These are phyloP conservation scores for Gymnosoma rotundatum DNA, from an alignment of 2,888 invertebrate genomes.

Conservation along the genomic window DNA sequence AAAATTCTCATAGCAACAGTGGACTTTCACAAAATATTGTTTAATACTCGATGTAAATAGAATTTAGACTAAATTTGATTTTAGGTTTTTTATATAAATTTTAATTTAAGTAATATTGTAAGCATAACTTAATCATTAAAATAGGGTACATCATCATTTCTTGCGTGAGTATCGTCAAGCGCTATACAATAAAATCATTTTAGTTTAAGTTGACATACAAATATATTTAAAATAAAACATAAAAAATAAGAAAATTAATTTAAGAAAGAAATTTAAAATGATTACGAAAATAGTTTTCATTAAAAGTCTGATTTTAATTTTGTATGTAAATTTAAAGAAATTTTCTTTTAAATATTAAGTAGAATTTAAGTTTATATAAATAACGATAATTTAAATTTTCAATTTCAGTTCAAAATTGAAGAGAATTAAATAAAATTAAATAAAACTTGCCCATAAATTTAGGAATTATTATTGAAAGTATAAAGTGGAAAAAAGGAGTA, in stretches of 20 bases:
- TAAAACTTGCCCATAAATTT: not conserved
- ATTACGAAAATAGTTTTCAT: slow-evolving; percentile 19
- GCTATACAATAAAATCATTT: too few species aligned
- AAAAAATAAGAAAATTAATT: slow-evolving; percentile 5
- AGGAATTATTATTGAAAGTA: not conserved
- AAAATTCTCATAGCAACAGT: too few species aligned
- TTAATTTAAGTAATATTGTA: not conserved
- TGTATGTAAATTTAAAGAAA: slow-evolving; percentile 23
- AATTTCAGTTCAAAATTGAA: not conserved
- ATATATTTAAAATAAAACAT: not conserved
- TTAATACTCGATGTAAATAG: slow-evolving; percentile 26
- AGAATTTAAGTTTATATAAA: not conserved
- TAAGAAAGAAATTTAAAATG: slow-evolving; percentile 1
- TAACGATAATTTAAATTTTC: not conserved
- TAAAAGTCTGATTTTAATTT: slow-evolving; percentile 59
- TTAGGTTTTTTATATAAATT: not conserved
- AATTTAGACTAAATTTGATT: slow-evolving; percentile 11
- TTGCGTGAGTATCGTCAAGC: too few species aligned
- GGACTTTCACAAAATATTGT: not conserved
- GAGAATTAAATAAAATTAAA: not conserved
- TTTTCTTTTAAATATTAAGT: not conserved
- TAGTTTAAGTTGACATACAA: too few species aligned
- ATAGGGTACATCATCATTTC: too few species aligned
- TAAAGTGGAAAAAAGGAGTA: not conserved
- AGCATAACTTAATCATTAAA: not conserved